A percentile compares a stretch with the other conserved stretches of the same genome.
These are phyloP conservation scores for Lamellibrachia satsuma DNA, from an alignment of 2,888 invertebrate species.

Conservation along the genomic window DNA sequence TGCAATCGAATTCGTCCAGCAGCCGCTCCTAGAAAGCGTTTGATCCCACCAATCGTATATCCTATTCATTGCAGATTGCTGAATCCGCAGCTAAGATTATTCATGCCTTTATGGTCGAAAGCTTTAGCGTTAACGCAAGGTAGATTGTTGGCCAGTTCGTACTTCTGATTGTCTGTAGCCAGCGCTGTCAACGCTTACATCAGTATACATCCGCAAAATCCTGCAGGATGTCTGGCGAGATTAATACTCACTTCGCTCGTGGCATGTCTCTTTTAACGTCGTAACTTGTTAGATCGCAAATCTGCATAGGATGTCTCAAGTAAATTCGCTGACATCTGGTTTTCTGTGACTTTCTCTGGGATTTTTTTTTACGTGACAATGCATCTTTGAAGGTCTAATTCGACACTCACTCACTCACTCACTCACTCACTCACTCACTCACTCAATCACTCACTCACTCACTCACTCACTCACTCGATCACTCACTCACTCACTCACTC, in stretches of 20 bases:
- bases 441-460: too few relatives aligned
- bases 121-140: neutral
- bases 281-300: neutral
- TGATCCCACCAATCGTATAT: neutral
- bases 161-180: neutral
- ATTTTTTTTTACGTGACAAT: neutral
- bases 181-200: neutral
- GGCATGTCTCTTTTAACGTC: neutral
- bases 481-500: too few relatives aligned
- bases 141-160: neutral
- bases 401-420: too few relatives aligned
- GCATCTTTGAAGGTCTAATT: too few relatives aligned
- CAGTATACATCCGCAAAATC: neutral
- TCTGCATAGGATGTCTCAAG: neutral
- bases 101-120: neutral
- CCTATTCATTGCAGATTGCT: neutral
- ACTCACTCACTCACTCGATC: too few relatives aligned
- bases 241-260: neutral
- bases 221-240: neutral
- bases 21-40: neutral
- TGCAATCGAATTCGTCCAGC: neutral
- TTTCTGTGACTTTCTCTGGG: neutral
- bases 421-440: too few relatives aligned
- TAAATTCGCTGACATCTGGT: neutral
- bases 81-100: neutral